phyloP scores from a whole-genome alignment of 2,797 vertebrate species.

The Sparidentex hasta region DNA sequence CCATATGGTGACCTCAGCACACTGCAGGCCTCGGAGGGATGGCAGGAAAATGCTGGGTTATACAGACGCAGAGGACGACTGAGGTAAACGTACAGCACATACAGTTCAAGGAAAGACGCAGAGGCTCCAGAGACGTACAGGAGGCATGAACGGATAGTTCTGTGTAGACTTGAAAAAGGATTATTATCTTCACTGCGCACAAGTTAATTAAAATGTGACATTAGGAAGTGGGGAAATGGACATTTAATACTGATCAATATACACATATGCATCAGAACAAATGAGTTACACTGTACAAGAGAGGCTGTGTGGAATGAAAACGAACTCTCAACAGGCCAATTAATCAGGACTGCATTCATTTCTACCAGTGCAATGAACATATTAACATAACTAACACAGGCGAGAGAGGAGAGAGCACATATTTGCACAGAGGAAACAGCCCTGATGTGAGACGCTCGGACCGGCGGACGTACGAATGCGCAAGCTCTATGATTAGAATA shows the following conservation, averaged over 20 bases:
- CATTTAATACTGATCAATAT: conserved; percentile 14
- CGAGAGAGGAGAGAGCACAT: conserved; percentile 32
- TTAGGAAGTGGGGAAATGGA: not conserved
- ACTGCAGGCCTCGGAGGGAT: conserved; percentile 46
- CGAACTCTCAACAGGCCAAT: conserved; percentile 40
- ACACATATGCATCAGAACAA: conserved; percentile 11
- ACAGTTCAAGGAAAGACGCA: not conserved
- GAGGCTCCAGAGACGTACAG: not conserved
- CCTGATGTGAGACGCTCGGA: conserved; percentile 51
- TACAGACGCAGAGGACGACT: conserved; percentile 39
- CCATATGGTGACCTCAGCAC: conserved; percentile 75
- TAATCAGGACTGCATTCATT: conserved; percentile 38
- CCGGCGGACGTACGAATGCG: conserved; percentile 51
- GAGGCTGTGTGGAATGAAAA: conserved; percentile 14
- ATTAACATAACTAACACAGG: conserved; percentile 31
- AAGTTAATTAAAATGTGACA: not conserved
- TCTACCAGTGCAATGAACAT: conserved; percentile 19
- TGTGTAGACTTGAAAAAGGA: not conserved
- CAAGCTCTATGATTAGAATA: conserved; percentile 71
- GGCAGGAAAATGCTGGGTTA: conserved; percentile 26
- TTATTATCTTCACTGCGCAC: not conserved
- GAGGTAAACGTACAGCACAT: conserved; percentile 41
- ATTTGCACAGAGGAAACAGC: conserved; percentile 56
- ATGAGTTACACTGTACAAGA: not conserved
- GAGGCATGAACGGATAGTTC: not conserved